Percentiles rank a stretch among this genome's conserved stretches.
Evolutionary conservation across 1,140 invertebrate genomes (phyloP).

Genomic region (Drosophila navojoa): DNA sequence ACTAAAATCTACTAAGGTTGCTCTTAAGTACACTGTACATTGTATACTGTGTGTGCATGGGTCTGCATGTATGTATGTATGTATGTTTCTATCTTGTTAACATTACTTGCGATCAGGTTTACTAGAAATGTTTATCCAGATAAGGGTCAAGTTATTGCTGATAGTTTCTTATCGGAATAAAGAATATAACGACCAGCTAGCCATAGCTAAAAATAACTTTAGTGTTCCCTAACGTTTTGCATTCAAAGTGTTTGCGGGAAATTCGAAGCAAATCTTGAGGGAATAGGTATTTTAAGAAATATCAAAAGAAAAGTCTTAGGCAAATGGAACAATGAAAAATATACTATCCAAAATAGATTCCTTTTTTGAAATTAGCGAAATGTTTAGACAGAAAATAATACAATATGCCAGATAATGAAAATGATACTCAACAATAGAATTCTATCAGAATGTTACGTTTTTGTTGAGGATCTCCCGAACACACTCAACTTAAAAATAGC

Average conservation of each 20-base stretch:
- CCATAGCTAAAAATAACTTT: background rate
- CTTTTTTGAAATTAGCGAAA: no score
- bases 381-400: no score
- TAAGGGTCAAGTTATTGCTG: conserved; percentile 1
- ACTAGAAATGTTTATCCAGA: conserved; percentile 3
- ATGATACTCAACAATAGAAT: background rate
- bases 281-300: no score
- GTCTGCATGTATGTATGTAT: background rate
- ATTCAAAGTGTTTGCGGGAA: background rate
- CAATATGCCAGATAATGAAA: background rate
- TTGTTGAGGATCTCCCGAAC: conserved; percentile 22
- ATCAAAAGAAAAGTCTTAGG: no score
- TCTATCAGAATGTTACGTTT: conserved; percentile 2
- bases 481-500: conserved; percentile 32
- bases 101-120: background rate
- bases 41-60: background rate
- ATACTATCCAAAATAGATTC: no score
- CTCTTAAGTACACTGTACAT: background rate
- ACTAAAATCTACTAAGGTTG: background rate
- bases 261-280: background rate
- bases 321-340: no score
- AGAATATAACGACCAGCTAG: background rate
- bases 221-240: background rate
- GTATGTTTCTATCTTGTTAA: conserved; percentile 8
- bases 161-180: background rate